A percentile compares a stretch with the other conserved stretches of the same genome.
These are phyloP conservation scores for Cheirogaleus medius DNA, from an alignment of 2,113 vertebrate genomes.

Conservation along the genomic window DNA sequence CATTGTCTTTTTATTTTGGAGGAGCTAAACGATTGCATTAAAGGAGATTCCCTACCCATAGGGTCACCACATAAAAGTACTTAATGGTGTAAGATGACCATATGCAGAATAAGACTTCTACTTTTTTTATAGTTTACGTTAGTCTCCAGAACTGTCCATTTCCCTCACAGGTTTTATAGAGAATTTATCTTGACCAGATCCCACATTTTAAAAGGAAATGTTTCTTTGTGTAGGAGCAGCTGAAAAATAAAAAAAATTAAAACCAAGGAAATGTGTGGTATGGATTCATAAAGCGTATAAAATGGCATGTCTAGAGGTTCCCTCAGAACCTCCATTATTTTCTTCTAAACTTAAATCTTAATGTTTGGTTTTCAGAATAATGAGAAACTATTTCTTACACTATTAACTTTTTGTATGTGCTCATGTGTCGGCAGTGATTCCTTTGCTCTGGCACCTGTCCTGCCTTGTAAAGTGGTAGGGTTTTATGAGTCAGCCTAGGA, in stretches of 20 bases:
- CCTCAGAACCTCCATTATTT: not conserved
- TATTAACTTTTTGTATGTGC: not conserved
- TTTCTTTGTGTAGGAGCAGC: no score
- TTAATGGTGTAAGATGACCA: not conserved
- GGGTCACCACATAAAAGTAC: not conserved
- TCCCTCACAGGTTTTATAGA: not conserved
- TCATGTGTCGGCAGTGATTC: not conserved
- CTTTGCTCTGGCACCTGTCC: not conserved
- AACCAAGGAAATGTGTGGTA: not conserved
- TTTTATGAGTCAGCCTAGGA: not conserved
- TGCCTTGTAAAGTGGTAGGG: not conserved
- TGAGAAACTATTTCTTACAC: not conserved
- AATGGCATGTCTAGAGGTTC: not conserved
- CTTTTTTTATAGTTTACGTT: not conserved
- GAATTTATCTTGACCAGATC: not conserved
- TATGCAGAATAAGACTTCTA: not conserved
- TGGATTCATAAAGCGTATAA: fast-evolving
- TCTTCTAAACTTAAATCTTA: not conserved
- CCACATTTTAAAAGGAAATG: not conserved
- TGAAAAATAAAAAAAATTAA: no score
- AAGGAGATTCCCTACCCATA: not conserved
- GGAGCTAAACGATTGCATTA: not conserved
- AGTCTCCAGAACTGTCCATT: not conserved
- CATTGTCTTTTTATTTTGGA: not conserved
- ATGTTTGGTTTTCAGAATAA: not conserved